Base-by-base conservation (phyloP, 2,113 vertebrate genomes). In the Camelus dromedarius region DNA sequence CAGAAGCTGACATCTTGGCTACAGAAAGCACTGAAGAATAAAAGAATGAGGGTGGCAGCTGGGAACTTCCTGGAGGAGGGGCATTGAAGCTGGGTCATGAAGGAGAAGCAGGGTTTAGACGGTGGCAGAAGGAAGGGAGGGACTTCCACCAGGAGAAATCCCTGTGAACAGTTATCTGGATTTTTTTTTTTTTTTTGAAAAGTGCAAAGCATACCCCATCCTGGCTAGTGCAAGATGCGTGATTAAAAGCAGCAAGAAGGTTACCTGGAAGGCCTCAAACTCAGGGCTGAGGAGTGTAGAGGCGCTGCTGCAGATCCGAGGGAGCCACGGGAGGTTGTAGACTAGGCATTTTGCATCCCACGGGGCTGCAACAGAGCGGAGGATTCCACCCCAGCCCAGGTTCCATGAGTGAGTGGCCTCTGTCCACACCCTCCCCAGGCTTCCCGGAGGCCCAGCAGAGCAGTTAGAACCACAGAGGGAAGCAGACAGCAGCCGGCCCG, bases 401-500 rank as follows among this genome's bases (percentile, higher is more conserved):
- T 35, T 97, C 89, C 60, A 35, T 46, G 72, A 26, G 28, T 32
- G 93, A 85, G n/a, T 2, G 7, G 42, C 56, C 86, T 69, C 67
- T 58, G 56, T 91, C 72, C 73, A 56, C 16, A 0, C 9, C 38
- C 67, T 86, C 91, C 89, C 54, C 32, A 32, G 50, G 58, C 72
- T 96, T 96, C 93, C 94, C 32, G 0, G 94, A 91, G 92, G 93
- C 91, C 66, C 8, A 30, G 81, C 86, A 20, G 50, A 84, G 38
- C 54, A 20, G 54, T 80, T 66, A 95, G 91, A 94, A 94, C 88
- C 92, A 30, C 18, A 1, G 77, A 93, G 75, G 91, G 75, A 91
- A 73, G 70, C 86, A 89, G 56, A 11, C 26, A 12, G 54, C 72
- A 72, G 42, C 62, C 46, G n/a, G 46, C 86, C 48, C 0, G 96